A percentile compares a stretch with the other conserved stretches of the same genome.
Evolutionary conservation across 1,140 invertebrate species (phyloP).

Genomic region (Trichonephila inaurata): DNA sequence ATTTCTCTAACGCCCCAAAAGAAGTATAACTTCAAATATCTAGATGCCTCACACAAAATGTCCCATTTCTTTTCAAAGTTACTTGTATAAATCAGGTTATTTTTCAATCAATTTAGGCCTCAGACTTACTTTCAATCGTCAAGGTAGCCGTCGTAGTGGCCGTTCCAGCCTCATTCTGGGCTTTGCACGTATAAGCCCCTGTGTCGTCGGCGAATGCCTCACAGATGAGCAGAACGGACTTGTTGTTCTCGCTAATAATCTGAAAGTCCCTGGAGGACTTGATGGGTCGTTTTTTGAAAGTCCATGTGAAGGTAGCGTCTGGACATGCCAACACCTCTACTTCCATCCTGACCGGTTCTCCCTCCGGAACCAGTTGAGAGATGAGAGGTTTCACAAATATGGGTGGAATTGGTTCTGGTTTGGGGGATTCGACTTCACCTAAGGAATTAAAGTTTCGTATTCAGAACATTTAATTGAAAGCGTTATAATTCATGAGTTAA

Average conservation of each 20-base stretch:
- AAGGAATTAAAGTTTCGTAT: not conserved
- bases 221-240: slow-evolving; percentile 90
- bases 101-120: not conserved
- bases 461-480: too few species aligned
- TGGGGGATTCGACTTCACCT: slow-evolving; percentile 83
- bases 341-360: slow-evolving; percentile 90
- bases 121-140: slow-evolving; percentile 85
- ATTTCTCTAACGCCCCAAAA: too few species aligned
- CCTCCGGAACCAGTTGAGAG: slow-evolving; percentile 87
- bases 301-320: slow-evolving; percentile 92
- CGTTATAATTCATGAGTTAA: too few species aligned
- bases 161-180: slow-evolving; percentile 92
- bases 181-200: slow-evolving; percentile 92
- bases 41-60: too few species aligned
- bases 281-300: slow-evolving; percentile 84
- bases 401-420: slow-evolving; percentile 86
- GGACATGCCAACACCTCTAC: slow-evolving; percentile 88
- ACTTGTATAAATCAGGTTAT: too few species aligned
- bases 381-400: slow-evolving; percentile 87
- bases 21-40: too few species aligned
- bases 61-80: too few species aligned
- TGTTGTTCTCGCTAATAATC: slow-evolving; percentile 88
- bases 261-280: slow-evolving; percentile 87
- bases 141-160: slow-evolving; percentile 90
- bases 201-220: slow-evolving; percentile 87